These are phyloP conservation scores for Paramormyrops hopkinsi DNA, from an alignment of 2,797 vertebrate genomes.

Conservation along the genomic window DNA sequence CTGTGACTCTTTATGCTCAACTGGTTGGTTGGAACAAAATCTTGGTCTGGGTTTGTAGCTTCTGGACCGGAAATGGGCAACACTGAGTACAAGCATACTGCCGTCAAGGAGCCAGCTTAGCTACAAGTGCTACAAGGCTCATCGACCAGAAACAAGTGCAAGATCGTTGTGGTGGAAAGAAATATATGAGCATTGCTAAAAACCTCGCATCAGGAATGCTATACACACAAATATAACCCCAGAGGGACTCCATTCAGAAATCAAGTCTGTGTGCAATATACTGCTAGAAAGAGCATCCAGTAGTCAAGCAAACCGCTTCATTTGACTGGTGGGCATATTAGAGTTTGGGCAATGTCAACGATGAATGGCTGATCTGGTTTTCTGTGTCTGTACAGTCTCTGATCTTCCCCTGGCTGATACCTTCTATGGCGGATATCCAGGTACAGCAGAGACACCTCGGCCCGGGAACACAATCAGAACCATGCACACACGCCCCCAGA, in stretches of 20 bases:
- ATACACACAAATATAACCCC: not conserved
- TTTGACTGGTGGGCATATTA: not conserved
- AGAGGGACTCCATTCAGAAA: not conserved
- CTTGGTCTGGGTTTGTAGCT: not conserved
- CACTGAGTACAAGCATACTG: not conserved
- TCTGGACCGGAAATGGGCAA: not conserved
- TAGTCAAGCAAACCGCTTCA: not conserved
- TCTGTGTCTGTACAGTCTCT: conserved; percentile 27
- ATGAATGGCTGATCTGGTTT: not conserved
- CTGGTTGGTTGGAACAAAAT: not conserved
- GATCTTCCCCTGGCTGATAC: conserved; percentile 30
- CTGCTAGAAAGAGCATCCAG: not conserved
- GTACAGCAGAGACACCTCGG: conserved; percentile 21
- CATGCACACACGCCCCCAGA: not conserved
- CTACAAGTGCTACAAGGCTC: not conserved
- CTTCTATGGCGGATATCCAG: conserved; percentile 35
- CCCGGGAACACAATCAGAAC: not conserved
- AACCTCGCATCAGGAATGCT: not conserved
- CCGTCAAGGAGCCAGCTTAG: not conserved
- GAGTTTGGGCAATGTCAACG: not conserved
- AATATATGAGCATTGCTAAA: not conserved
- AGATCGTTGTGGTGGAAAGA: not conserved
- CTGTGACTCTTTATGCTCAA: not conserved
- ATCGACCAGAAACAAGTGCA: not conserved
- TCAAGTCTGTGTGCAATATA: not conserved